These are phyloP conservation scores for Dunckerocampus dactyliophorus DNA, from an alignment of 2,113 vertebrate species.

Conservation along the genomic window DNA sequence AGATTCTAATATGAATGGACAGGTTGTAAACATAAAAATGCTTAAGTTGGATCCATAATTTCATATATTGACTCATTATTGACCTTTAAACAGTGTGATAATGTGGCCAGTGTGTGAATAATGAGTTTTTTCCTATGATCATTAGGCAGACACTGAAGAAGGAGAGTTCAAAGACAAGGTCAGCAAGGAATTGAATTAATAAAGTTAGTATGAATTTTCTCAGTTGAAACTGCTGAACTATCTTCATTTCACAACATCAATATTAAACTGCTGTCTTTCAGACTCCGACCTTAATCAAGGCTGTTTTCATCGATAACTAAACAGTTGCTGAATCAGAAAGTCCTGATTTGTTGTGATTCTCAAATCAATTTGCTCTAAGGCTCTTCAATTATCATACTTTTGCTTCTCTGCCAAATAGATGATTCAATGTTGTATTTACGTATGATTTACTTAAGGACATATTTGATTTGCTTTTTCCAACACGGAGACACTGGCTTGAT, in stretches of 20 bases:
- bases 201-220: constrained; percentile 30
- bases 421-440: no score
- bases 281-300: constrained; percentile 10
- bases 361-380: no score
- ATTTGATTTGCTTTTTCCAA: no score
- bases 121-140: constrained; percentile 11
- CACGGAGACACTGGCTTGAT: no score
- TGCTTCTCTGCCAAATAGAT: no score
- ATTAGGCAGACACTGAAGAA: constrained; percentile 7
- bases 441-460: no score
- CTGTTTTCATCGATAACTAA: not conserved
- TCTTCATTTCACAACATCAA: constrained; percentile 23
- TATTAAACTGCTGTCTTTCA: constrained; percentile 23
- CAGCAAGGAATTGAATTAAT: constrained; percentile 24
- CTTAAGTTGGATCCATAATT: not conserved
- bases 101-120: constrained; percentile 1
- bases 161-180: constrained; percentile 18
- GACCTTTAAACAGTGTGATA: not conserved
- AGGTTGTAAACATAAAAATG: not conserved
- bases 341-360: not conserved
- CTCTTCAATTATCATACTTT: no score
- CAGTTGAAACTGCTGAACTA: constrained; percentile 19
- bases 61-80: not conserved
- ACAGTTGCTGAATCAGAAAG: not conserved
- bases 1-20: not conserved